Base-by-base conservation (phyloP, 1,140 invertebrate genomes). In the Harlomillsia oculata region DNA sequence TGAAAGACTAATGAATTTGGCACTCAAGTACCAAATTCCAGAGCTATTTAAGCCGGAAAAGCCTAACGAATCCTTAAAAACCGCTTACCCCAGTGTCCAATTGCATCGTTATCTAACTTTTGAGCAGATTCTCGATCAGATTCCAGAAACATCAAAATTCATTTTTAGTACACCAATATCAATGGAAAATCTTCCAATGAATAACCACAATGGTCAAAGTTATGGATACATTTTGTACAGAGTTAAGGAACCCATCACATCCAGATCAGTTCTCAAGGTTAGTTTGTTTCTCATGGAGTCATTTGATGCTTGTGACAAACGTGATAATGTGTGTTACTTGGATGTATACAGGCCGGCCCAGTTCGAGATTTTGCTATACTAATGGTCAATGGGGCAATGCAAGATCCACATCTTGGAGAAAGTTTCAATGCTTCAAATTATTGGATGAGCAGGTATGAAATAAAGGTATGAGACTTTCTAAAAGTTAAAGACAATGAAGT, bases 171-270 rank as follows among this genome's bases (percentile, higher is more conserved):
- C 63, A 25, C 39, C 70, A 13, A 36, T 72, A 2, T 61, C 71
- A 18, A 82, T 82, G 80, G 80, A 82, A 66, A 65, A 71, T 45
- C 66, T 80, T n/a, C 66, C 72, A n/a, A 74, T 78, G n/a, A 76
- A 78, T 60, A 69, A 73, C 45, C 48, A 60, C 21, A 57, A 69
- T 61, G 76, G 75, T 1, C 79, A 81, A 67, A 74, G 73, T 53
- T 78, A 77, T 65, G 80, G 80, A 0, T 80, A 77, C 59, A 73
- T 79, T 51, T 49, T 78, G 9, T 80, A 81, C 63, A 61, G 72
- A 30, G 74, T 71, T 46, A 58, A 67, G 20, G 60, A 66, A 43
- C 3, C 32, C 30, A 21, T 34, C 41, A 37, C 29, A 43, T 43
- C 29, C 5, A 18, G 34, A 48, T 14, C 25, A 5, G 18, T 45